Conservation (phyloP, 2,888 invertebrate species). For the Agrotis ipsilon region DNA sequence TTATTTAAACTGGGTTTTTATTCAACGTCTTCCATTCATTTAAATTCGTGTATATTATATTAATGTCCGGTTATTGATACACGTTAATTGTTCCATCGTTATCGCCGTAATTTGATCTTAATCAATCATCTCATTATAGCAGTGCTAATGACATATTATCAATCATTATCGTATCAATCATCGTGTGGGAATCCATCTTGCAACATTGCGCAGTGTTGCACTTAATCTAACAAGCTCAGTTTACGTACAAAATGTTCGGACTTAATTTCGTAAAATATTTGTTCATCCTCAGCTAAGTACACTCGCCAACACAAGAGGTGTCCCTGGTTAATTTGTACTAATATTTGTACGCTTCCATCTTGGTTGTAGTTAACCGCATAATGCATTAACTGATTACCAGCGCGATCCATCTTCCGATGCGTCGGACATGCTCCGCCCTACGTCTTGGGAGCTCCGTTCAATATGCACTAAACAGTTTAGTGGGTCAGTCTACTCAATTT, state of each 20-base stretch:
- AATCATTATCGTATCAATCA: conserved; percentile 50
- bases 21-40: conserved; percentile 39
- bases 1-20: conserved; percentile 51
- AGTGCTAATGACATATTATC: conserved; percentile 47
- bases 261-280: conserved; percentile 55
- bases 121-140: conserved; percentile 54
- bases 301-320: conserved; percentile 68
- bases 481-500: conserved; percentile 53
- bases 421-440: conserved; percentile 80
- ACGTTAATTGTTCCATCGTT: conserved; percentile 42
- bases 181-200: conserved; percentile 36
- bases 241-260: conserved; percentile 29
- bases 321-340: conserved; percentile 77
- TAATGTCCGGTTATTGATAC: conserved; percentile 32
- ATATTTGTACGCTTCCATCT: conserved; percentile 80
- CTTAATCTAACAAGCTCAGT: conserved; percentile 13
- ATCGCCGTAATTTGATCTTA: conserved; percentile 51
- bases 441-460: conserved; percentile 73
- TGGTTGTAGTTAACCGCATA: conserved; percentile 84
- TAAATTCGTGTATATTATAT: conserved; percentile 44
- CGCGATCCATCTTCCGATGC: conserved; percentile 86
- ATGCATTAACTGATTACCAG: conserved; percentile 89
- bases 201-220: conserved; percentile 35
- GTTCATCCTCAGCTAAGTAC: conserved; percentile 47
- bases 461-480: conserved; percentile 51